Conservation (phyloP, 64 coral and sea anemone genomes). For the Pocillopora verrucosa region DNA sequence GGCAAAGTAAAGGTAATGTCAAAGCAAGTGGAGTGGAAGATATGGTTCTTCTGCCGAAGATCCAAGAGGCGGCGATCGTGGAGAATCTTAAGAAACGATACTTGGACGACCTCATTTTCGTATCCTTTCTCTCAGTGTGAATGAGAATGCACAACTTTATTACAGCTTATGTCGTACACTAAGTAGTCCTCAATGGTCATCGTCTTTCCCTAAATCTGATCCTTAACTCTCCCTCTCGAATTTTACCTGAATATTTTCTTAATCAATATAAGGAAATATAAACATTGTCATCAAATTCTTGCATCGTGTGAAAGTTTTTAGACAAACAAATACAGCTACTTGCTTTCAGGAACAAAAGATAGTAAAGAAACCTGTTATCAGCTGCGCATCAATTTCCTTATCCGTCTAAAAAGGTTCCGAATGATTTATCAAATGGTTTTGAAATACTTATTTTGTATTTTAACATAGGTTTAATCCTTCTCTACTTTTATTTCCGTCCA, state of each 20-base stretch:
- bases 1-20: conserved; percentile 97
- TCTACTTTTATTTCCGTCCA: neutral
- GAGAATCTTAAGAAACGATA: conserved; percentile 98
- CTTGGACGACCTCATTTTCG: conserved; percentile 98
- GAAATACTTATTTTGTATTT: neutral
- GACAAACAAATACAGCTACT: too few relatives aligned
- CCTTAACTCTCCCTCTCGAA: too few relatives aligned
- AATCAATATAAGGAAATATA: too few relatives aligned
- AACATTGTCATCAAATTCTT: too few relatives aligned
- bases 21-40: conserved; percentile 99
- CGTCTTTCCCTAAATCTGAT: neutral
- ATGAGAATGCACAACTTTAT: neutral
- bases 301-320: too few relatives aligned
- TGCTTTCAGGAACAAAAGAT: too few relatives aligned
- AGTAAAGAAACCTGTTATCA: neutral
- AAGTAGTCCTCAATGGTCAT: neutral
- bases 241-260: neutral
- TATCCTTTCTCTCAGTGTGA: conserved; percentile 70
- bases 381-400: neutral
- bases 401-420: neutral
- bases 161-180: neutral
- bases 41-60: conserved; percentile 97
- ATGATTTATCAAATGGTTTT: neutral
- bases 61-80: conserved; percentile 95
- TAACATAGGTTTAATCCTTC: neutral